Conservation (phyloP, 2,888 invertebrate genomes). For the Temnothorax ravouxi region DNA sequence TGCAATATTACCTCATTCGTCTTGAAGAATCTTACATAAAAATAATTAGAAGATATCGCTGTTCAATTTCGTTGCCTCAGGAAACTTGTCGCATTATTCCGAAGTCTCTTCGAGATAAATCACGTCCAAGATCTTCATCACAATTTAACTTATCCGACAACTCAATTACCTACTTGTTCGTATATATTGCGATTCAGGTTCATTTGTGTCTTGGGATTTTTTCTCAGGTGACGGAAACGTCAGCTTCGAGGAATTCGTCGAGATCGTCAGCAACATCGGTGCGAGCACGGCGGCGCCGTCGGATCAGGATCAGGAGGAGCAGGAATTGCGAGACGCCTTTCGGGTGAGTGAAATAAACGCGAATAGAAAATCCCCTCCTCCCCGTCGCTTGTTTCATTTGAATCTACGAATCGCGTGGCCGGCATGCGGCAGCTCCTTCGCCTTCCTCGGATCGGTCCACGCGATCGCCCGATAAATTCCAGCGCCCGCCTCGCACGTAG, state of each 20-base stretch:
- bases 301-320: constrained; percentile 94
- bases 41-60: not conserved
- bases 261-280: constrained; percentile 92
- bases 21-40: not conserved
- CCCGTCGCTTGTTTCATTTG: constrained; percentile 1
- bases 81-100: not conserved
- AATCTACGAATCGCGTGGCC: not conserved
- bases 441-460: not conserved
- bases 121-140: not conserved
- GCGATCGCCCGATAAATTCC: constrained; percentile 17
- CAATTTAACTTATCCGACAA: not conserved
- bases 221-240: constrained; percentile 93
- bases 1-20: not conserved
- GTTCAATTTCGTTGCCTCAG: not conserved
- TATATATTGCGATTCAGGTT: not conserved
- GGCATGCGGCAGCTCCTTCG: no score
- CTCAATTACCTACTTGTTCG: not conserved
- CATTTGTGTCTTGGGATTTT: not conserved
- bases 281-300: constrained; percentile 89
- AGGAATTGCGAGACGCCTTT: constrained; percentile 94
- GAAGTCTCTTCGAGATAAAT: not conserved
- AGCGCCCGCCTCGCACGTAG: not conserved
- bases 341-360: constrained; percentile 87
- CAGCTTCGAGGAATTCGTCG: constrained; percentile 95
- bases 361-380: not conserved